These are phyloP conservation scores for Poecilobothrus nobilitatus DNA, from an alignment of 2,888 invertebrate genomes.

Conservation along the genomic window DNA sequence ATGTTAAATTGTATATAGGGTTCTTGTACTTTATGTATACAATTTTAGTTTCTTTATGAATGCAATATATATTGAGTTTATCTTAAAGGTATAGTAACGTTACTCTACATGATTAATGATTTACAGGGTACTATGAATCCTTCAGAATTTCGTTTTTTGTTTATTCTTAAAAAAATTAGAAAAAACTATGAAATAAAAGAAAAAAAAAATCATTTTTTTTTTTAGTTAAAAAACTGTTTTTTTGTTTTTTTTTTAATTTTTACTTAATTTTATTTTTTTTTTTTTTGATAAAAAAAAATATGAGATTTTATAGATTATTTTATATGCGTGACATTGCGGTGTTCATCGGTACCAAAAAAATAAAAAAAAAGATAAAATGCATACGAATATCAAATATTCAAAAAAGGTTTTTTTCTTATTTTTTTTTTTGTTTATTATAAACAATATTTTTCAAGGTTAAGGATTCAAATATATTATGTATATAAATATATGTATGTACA, in stretches of 20 bases:
- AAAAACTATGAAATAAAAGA: no score
- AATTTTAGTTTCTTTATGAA: no score
- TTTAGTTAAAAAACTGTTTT: not conserved
- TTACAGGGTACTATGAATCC: not conserved
- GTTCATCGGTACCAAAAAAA: not conserved
- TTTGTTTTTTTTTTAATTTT: not conserved
- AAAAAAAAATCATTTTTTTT: not conserved
- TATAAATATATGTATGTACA: no score
- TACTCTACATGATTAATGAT: slow-evolving; percentile 3
- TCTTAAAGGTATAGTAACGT: not conserved
- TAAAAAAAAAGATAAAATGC: not conserved
- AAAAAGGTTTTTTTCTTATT: not conserved
- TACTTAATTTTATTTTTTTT: not conserved
- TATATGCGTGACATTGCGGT: not conserved
- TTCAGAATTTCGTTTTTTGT: not conserved
- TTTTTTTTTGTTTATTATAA: no score
- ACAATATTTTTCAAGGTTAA: not conserved
- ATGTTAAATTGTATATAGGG: not conserved
- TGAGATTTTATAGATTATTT: no score
- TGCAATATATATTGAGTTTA: not conserved
- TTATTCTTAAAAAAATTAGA: not conserved
- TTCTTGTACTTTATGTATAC: no score
- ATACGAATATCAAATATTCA: not conserved
- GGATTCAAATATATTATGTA: not conserved
- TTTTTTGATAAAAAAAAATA: not conserved